phyloP scores from a whole-genome alignment of 2,888 invertebrate species.

The Crocallis elinguaria region DNA sequence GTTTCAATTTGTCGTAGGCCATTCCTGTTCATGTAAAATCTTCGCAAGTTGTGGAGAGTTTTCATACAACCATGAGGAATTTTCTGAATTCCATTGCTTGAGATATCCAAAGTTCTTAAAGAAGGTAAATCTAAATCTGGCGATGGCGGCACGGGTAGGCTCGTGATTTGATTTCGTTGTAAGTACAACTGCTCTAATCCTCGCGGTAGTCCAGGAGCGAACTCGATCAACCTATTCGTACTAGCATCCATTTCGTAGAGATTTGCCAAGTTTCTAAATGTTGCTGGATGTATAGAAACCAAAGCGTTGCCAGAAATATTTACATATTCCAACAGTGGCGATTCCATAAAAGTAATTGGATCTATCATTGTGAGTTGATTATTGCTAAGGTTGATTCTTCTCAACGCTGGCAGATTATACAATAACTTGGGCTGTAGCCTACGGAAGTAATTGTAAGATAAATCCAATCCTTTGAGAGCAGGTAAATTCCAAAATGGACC shows the following conservation, averaged over 20 bases:
- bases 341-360: constrained; percentile 89
- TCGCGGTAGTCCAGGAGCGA: constrained; percentile 91
- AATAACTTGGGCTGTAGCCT: constrained; percentile 89
- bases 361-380: constrained; percentile 90
- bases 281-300: constrained; percentile 88
- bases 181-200: constrained; percentile 91
- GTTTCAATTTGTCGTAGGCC: constrained; percentile 88
- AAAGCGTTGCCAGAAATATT: constrained; percentile 92
- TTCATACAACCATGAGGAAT: constrained; percentile 87
- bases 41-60: constrained; percentile 87
- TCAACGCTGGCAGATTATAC: constrained; percentile 89
- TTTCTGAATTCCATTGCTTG: constrained; percentile 89
- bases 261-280: constrained; percentile 89
- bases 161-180: constrained; percentile 88
- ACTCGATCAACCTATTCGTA: constrained; percentile 88
- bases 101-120: constrained; percentile 89
- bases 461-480: constrained; percentile 92
- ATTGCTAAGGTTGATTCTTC: constrained; percentile 90
- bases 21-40: constrained; percentile 90
- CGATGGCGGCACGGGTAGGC: constrained; percentile 86
- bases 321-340: constrained; percentile 90
- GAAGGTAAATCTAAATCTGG: constrained; percentile 90
- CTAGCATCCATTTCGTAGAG: constrained; percentile 92
- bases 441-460: constrained; percentile 90
- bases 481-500: constrained; percentile 94